phyloP scores from a whole-genome alignment of 2,797 vertebrate genomes.

The Thaleichthys pacificus region DNA sequence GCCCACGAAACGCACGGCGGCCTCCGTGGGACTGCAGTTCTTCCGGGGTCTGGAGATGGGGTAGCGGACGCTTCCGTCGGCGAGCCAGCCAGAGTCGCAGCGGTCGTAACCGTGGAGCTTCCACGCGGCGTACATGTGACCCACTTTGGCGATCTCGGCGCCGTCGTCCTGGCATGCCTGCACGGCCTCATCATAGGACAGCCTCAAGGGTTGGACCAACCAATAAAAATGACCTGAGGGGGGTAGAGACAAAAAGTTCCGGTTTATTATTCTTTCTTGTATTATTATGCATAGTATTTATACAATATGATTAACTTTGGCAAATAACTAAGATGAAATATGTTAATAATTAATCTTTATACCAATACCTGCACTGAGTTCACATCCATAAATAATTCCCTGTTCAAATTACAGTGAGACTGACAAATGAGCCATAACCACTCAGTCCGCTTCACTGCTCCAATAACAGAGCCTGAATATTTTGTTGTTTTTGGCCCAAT shows the following conservation, averaged over 20 bases:
- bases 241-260: not conserved
- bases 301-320: no score
- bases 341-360: not conserved
- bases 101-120: conserved; percentile 90
- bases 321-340: no score
- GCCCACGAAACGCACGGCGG: conserved; percentile 87
- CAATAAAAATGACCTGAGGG: conserved; percentile 86
- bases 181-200: conserved; percentile 87
- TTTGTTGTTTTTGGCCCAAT: not conserved
- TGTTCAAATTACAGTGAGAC: not conserved
- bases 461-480: conserved; percentile 7
- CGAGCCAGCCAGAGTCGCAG: conserved; percentile 94
- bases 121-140: conserved; percentile 93
- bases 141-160: conserved; percentile 90
- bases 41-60: conserved; percentile 89
- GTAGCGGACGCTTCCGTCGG: conserved; percentile 94
- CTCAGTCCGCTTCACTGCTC: not conserved
- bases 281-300: not conserved
- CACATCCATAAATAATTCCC: not conserved
- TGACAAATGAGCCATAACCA: not conserved
- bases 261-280: not conserved
- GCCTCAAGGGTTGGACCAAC: conserved; percentile 84
- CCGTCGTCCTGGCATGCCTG: conserved; percentile 83
- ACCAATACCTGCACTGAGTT: not conserved
- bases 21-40: conserved; percentile 91